Percentiles rank a stretch among this genome's conserved stretches.
phyloP scores from a whole-genome alignment of 2,113 vertebrate genomes.

The Danio rerio region GRCz12tu NC_133199.1:25832501-25833000 shows the following conservation, averaged over 20 bases:
- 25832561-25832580: conserved; percentile 69
- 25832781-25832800: conserved; percentile 3
- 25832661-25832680: background rate
- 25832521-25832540: background rate
- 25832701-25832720: background rate
- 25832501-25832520: background rate
- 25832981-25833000: background rate
- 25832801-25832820: background rate
- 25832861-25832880: background rate
- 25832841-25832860: background rate
- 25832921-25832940: background rate
- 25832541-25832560: conserved; percentile 65
- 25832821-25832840: background rate
- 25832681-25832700: background rate
- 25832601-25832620: conserved; percentile 59
- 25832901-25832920: background rate
- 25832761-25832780: conserved; percentile 2
- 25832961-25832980: background rate
- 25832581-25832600: conserved; percentile 5
- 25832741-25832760: background rate
- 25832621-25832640: conserved; percentile 60
- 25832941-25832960: background rate
- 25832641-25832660: conserved; percentile 38
- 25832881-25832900: background rate
- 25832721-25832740: background rate